phyloP scores from a whole-genome alignment of 2,113 vertebrate genomes.

The Burhinus oedicnemus region DNA sequence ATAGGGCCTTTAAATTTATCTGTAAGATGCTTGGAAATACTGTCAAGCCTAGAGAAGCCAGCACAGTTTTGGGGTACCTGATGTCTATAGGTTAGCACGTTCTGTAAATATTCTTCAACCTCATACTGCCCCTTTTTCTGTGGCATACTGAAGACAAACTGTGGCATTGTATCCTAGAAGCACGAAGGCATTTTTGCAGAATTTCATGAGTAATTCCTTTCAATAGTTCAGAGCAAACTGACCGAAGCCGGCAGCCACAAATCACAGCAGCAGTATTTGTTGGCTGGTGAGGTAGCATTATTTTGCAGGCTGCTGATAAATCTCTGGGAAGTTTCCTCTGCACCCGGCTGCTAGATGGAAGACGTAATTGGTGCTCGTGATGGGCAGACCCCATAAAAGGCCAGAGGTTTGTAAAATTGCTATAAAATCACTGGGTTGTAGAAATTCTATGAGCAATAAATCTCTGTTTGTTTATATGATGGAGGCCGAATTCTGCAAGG shows the following conservation, averaged over 20 bases:
- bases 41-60: background rate
- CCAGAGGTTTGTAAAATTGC: background rate
- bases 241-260: background rate
- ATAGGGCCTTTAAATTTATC: background rate
- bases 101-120: background rate
- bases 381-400: background rate
- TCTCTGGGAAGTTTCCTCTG: background rate
- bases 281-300: background rate
- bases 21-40: background rate
- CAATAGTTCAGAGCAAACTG: background rate
- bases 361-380: background rate
- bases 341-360: background rate
- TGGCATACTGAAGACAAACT: background rate
- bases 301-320: slow-evolving; percentile 19
- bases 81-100: background rate
- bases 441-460: background rate
- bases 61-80: background rate
- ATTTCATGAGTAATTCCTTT: background rate
- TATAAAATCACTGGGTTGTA: background rate
- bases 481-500: background rate
- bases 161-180: background rate
- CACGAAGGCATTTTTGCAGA: background rate
- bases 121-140: background rate
- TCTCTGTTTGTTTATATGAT: background rate
- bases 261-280: background rate